Conservation (phyloP, 1,140 invertebrate species). For the Philopotamus ludificatus region DNA sequence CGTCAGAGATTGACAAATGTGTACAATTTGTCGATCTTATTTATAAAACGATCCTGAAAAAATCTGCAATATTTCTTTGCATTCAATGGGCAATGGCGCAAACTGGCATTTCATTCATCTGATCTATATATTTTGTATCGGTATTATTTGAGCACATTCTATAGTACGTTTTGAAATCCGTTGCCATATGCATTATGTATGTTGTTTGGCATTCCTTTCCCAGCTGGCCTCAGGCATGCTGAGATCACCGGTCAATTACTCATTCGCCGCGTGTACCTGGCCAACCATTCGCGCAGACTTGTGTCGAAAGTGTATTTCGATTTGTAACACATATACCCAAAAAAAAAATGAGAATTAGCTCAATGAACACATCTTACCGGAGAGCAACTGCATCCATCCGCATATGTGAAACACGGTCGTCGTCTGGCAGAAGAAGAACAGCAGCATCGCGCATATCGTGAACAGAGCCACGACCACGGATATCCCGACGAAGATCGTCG, state of each 20-base stretch:
- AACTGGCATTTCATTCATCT: too few species aligned
- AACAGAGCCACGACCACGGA: slow-evolving; percentile 82
- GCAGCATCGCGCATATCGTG: slow-evolving; percentile 82
- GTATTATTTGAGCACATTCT: too few species aligned
- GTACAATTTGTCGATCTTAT: too few species aligned
- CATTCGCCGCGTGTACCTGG: too few species aligned
- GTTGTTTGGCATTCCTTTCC: neutral
- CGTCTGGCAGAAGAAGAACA: slow-evolving; percentile 94
- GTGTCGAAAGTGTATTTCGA: too few species aligned
- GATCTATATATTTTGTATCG: too few species aligned
- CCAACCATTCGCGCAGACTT: too few species aligned
- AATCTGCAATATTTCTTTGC: too few species aligned
- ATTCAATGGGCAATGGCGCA: too few species aligned
- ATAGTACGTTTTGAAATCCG: neutral
- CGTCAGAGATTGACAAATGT: too few species aligned
- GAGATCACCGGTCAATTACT: neutral
- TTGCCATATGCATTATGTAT: neutral
- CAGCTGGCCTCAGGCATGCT: neutral
- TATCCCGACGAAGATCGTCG: slow-evolving; percentile 85
- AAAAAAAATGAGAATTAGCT: neutral
- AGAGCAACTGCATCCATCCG: slow-evolving; percentile 89
- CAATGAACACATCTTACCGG: slow-evolving; percentile 66
- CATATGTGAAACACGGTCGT: slow-evolving; percentile 91
- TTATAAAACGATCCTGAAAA: too few species aligned
- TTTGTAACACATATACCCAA: too few species aligned